Base-by-base conservation (phyloP, 64 coral and sea anemone species). In the Trachythela sp. region DNA sequence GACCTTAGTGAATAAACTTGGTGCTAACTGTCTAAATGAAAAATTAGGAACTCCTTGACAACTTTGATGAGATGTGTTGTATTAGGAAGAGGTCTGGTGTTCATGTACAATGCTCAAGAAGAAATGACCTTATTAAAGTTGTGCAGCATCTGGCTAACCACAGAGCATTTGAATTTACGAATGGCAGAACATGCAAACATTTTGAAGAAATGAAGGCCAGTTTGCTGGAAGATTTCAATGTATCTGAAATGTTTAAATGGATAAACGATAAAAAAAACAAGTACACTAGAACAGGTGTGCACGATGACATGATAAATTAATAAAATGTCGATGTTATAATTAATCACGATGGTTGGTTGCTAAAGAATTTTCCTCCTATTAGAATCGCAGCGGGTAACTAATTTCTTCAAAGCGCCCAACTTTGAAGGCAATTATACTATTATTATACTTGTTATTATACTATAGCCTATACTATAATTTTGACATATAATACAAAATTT, bases 281-380 rank as follows among this genome's bases (percentile, higher is more conserved):
- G 54, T 92, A 6, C 52, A 85, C 36, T 85, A 80, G 18, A 85
- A 87, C 48, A 92, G 85, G 49, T 86, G 90, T 42, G 41, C 90
- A 77, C 85, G 85, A 71, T 91, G n/a, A 91, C n/a, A n/a, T n/a
- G n/a, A n/a, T n/a, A n/a, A n/a, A n/a, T n/a, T n/a, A n/a, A n/a
- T n/a, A n/a, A n/a, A n/a, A n/a, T n/a, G n/a, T n/a, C n/a, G n/a
- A n/a, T n/a, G n/a, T n/a, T n/a, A n/a, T n/a, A n/a, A n/a, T n/a
- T n/a, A n/a, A n/a, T n/a, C n/a, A n/a, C n/a, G n/a, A n/a, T n/a
- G n/a, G n/a, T n/a, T n/a, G n/a, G n/a, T n/a, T n/a, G n/a, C n/a
- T n/a, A n/a, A n/a, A n/a, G n/a, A n/a, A n/a, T n/a, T n/a, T n/a
- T n/a, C n/a, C n/a, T n/a, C n/a, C n/a, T n/a, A n/a, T n/a, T n/a